phyloP scores from a whole-genome alignment of 2,113 vertebrate species.

The Chloropsis hardwickii region DNA sequence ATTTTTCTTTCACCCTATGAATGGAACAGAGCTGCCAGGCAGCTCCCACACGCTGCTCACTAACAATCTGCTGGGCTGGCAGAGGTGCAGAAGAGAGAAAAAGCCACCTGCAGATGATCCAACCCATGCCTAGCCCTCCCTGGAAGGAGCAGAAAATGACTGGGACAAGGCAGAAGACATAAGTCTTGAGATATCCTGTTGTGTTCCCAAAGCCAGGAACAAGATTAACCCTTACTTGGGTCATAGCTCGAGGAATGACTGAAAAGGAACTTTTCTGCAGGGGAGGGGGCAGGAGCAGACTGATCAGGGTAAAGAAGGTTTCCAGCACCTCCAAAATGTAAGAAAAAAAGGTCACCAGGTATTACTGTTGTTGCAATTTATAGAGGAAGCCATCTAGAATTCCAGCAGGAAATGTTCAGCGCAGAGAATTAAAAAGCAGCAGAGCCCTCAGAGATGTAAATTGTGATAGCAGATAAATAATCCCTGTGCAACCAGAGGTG shows the following conservation, averaged over 20 bases:
- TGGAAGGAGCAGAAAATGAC: background rate
- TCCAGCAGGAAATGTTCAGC: background rate
- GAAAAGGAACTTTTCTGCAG: background rate
- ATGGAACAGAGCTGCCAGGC: background rate
- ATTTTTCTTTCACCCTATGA: background rate
- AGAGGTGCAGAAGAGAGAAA: background rate
- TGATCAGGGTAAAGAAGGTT: background rate
- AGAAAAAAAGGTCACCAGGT: background rate
- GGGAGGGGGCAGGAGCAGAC: background rate
- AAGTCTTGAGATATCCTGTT: background rate
- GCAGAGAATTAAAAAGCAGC: background rate
- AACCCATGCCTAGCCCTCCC: background rate
- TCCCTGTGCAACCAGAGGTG: background rate
- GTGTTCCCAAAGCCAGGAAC: background rate
- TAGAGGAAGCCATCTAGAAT: background rate
- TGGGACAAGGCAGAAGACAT: accelerated
- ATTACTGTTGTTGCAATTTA: background rate
- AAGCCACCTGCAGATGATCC: background rate
- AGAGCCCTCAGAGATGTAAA: background rate
- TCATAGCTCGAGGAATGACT: background rate
- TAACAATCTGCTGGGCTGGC: background rate
- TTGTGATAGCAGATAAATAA: background rate
- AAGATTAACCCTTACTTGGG: background rate
- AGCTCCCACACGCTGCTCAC: background rate
- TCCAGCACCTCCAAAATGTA: background rate